A percentile compares a stretch with the other conserved stretches of the same genome.
These are phyloP conservation scores for Shinisaurus crocodilurus DNA, from an alignment of 2,113 vertebrate species.

Conservation along the genomic window DNA sequence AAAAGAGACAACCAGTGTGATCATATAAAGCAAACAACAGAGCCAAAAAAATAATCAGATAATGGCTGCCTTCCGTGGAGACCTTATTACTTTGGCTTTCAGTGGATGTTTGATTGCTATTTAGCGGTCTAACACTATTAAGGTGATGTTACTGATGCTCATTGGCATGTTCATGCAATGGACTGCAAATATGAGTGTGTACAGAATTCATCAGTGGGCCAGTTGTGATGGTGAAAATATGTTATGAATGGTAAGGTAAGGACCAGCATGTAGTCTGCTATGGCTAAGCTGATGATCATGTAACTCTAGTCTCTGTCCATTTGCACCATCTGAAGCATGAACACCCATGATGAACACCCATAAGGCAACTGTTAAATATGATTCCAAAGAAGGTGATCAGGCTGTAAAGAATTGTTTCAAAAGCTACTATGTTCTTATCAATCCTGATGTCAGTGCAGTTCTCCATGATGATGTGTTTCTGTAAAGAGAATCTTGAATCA, in stretches of 20 bases:
- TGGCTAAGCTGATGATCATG: slow-evolving; percentile 78
- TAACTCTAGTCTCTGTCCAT: slow-evolving; percentile 79
- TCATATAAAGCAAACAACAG: slow-evolving; percentile 61
- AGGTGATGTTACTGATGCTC: slow-evolving; percentile 73
- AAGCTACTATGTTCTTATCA: neutral
- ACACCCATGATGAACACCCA: slow-evolving; percentile 79
- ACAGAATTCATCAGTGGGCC: neutral
- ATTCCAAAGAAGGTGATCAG: slow-evolving; percentile 63
- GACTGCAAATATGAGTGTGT: slow-evolving; percentile 36
- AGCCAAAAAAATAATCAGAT: slow-evolving; percentile 74
- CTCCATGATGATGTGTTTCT: neutral
- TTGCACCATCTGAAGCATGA: slow-evolving; percentile 71
- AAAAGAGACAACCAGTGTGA: fast-evolving
- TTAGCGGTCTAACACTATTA: slow-evolving; percentile 80
- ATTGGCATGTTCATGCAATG: slow-evolving; percentile 80
- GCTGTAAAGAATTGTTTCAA: slow-evolving; percentile 40
- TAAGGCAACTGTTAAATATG: slow-evolving; percentile 74
- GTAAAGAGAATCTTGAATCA: slow-evolving; percentile 8
- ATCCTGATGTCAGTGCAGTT: slow-evolving; percentile 32
- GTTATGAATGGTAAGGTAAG: slow-evolving; percentile 74
- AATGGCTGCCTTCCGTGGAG: slow-evolving; percentile 63
- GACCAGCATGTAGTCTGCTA: slow-evolving; percentile 76
- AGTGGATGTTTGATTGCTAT: slow-evolving; percentile 81
- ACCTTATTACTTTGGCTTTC: slow-evolving; percentile 69
- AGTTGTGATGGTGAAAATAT: fast-evolving